phyloP scores from a whole-genome alignment of 2,797 vertebrate genomes.

The Dromococcyx pavoninus region DNA sequence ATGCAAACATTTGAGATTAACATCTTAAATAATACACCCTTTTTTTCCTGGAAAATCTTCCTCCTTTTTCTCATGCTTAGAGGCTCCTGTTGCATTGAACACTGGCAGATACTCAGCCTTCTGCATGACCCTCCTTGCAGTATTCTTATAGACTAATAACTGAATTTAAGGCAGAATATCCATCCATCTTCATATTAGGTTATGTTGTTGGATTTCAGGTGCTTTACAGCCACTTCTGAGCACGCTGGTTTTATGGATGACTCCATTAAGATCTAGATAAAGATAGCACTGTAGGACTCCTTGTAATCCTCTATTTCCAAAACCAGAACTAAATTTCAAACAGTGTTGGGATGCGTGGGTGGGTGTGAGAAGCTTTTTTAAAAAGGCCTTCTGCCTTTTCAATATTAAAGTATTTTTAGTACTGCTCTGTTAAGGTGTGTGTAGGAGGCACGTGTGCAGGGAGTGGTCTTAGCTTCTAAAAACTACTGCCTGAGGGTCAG shows the following conservation, averaged over 20 bases:
- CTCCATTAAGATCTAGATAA: neutral
- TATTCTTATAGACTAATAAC: neutral
- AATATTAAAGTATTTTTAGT: neutral
- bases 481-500: rapidly evolving
- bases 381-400: neutral
- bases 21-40: neutral
- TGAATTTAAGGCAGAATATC: neutral
- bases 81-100: neutral
- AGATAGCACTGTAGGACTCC: neutral
- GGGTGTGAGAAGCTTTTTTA: neutral
- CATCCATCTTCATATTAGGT: neutral
- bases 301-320: neutral
- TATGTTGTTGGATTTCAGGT: neutral
- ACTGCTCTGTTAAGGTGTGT: neutral
- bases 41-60: neutral
- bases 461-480: neutral
- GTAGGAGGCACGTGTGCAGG: rapidly evolving
- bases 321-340: neutral
- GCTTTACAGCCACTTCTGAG: neutral
- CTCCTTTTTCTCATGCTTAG: neutral
- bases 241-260: neutral
- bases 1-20: neutral
- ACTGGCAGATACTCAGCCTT: neutral
- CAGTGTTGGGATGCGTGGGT: neutral
- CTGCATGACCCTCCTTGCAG: neutral